Base-by-base conservation (phyloP, 2,888 invertebrate species). In the Calliphora vomitoria region DNA sequence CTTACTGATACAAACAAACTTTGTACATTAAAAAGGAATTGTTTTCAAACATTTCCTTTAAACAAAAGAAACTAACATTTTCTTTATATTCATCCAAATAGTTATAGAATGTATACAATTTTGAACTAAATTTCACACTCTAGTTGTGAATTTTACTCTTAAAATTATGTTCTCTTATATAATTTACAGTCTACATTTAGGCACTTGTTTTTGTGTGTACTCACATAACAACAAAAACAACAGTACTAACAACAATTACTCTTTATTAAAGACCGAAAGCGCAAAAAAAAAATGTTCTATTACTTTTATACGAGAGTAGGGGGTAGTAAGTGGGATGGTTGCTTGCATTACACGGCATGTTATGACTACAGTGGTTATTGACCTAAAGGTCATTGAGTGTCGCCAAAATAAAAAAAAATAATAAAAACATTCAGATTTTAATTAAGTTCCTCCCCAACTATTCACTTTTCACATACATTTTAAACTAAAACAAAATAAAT, bases 331-430 rank as follows among this genome's bases (percentile, higher is more conserved):
- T 25, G 25, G 25, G 25, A n/a, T 25, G 25, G 25, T 25, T 47
- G 13, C 15, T 15, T 4, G 15, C 15, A 25, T n/a, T 25, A 58
- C 60, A 76, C 50, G 50, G 13, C 66, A 71, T 18, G 8, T 76
- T 68, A 20, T 79, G 55, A 62, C 66, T 62, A 20, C 38, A 64
- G 44, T 86, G 83, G 87, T 84, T 84, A 66, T 84, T 87, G 87
- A 81, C 83, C 83, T 66, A 50, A 76, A 87, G 87, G 83, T 78
- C 87, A 60, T 81, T 87, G 50, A 69, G 76, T 80, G 80, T 41
- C 69, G 66, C 64, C 20, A 47, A 64, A 35, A 53, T 53, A 38
- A 71, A 0, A 10, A 25, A 60, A 69, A 4, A n/a, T n/a, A 4
- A 53, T 25, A 55, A 20, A 41, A 66, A 8, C n/a, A 68, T 18